Evolutionary conservation across 2,113 vertebrate genomes (phyloP), one percentile per base, ranked within the genome.

Genomic region (Electrona antarctica): DNA sequence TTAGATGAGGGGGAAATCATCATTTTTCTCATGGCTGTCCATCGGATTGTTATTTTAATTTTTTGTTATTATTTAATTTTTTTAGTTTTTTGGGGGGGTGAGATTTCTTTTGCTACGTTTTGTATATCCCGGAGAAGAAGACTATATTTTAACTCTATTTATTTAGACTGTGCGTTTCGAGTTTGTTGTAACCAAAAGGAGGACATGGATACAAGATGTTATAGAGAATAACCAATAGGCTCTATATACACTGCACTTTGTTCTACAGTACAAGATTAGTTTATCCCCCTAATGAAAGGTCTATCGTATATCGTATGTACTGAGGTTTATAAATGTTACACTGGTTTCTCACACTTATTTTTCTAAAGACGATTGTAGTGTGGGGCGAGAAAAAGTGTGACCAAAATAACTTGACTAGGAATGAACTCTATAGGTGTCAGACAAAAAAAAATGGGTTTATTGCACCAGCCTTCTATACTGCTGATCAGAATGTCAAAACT

Each of bases 121-220:
- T 94, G 78, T 93, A 93, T 91, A 93, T 91, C 80, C 82, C 81
- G 84, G 79, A 88, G 5, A 79, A 87, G 54, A 89, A 89, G 59
- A 89, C 49, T 88, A 81, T 90, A 88, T 92, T 91, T 91, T 81
- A 90, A 87, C 83, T 85, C 83, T 86, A 79, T 78, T 68, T 69
- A 83, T 77, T 90, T 89, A 80, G 73, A 85, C 78, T 89, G 74
- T 89, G 75, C 61, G 64, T 88, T 76, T 87, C 69, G 60, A 67
- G 87, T 93, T 91, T 89, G 71, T 91, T 89, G 71, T 90, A 91
- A 92, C 90, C 89, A 90, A 93, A 92, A 88, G 77, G 67, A 88
- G 84, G 88, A 84, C 73, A 41, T 21, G 67, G 67, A 67, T 74
- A 81, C 61, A 83, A 67, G 80, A 85, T 58, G 67, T 59, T 78